Evolutionary conservation across 2,888 invertebrate genomes (phyloP), one percentile per base, ranked within the genome.

Genomic region (Troilus luridus): DNA sequence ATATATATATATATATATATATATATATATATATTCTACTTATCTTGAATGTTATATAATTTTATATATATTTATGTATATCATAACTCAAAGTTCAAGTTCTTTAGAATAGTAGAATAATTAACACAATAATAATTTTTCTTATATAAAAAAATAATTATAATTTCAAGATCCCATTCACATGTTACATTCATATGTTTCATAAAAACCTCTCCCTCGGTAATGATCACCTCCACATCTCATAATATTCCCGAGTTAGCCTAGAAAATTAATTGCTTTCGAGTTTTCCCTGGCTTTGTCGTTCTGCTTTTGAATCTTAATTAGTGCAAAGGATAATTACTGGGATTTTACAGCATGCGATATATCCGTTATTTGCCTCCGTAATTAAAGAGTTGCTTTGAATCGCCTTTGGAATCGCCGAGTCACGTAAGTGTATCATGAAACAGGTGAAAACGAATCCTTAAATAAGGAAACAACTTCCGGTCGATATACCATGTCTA

Each of bases 281-380:
- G 72, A 77, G 24, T 67, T 77, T 77, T 77, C 72, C 41, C 17
- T 77, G 17, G 6, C 72, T 77, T 77, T 77, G 72, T 77, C 72
- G 72, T 77, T 77, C 72, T 77, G 72, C 72, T 41, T 77, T 41
- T 41, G 72, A 77, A 77, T 77, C 72, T 77, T 77, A 77, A 77
- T 77, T 77, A 77, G 27, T 77, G 27, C 19, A 8, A 0, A 24
- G 9, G 72, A 77, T 77, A 77, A 77, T 77, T 77, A 77, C 24
- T 17, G 17, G 27, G 9, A 41, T 77, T 77, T 77, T 77, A 77
- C 27, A 1, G 27, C 72, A 77, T 77, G 72, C 72, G 72, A 77
- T 77, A 77, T 77, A 41, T 77, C 72, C 72, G 72, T 77, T 77
- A 77, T 1, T 77, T 41, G 17, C 17, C 41, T 7, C 8, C 8